Conservation (phyloP, 2,888 invertebrate genomes). For the Hyles lineata region DNA sequence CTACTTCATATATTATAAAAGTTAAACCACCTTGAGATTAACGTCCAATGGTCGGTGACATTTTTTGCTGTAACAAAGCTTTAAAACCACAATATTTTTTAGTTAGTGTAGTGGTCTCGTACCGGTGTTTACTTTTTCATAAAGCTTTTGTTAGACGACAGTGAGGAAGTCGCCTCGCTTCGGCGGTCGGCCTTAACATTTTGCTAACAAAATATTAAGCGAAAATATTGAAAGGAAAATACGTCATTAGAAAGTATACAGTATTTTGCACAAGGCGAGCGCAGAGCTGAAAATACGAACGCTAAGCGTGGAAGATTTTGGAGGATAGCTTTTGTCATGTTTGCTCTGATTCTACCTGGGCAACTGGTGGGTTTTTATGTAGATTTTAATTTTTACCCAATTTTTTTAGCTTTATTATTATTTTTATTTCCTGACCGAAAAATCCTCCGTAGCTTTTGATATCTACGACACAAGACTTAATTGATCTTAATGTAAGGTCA, state of each 20-base stretch:
- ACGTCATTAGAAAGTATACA: conserved; percentile 19
- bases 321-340: neutral
- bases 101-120: neutral
- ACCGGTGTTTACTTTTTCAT: conserved; percentile 19
- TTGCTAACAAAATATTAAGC: neutral
- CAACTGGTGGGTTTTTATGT: neutral
- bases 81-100: conserved; percentile 22
- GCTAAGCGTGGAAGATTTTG: neutral
- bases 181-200: conserved; percentile 11
- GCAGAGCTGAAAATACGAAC: neutral
- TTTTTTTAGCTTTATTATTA: too few relatives aligned
- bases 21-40: neutral
- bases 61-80: neutral
- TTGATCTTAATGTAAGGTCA: too few relatives aligned
- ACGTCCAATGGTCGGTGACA: neutral
- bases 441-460: too few relatives aligned
- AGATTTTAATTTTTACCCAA: too few relatives aligned
- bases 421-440: too few relatives aligned
- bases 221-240: conserved; percentile 15
- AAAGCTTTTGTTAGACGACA: conserved; percentile 19
- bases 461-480: too few relatives aligned
- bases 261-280: conserved; percentile 3
- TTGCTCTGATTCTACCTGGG: neutral
- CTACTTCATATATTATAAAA: neutral
- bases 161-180: neutral